Conservation (phyloP, 2,888 invertebrate genomes). For the Tetragonisca angustula region DNA sequence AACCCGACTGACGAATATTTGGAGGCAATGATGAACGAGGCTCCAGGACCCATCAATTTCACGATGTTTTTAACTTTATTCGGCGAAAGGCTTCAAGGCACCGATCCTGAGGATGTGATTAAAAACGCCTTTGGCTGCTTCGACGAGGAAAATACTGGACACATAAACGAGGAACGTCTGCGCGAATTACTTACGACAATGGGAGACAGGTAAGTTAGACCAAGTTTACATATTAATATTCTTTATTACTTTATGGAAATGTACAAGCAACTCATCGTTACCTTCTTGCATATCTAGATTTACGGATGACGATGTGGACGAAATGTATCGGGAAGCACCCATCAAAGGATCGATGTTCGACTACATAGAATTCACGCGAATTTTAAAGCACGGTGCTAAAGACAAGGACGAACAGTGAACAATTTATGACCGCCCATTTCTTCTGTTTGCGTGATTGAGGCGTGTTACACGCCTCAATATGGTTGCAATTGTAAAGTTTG, state of each 20-base stretch:
- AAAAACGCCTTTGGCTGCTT: slow-evolving; percentile 99
- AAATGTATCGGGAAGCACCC: slow-evolving; percentile 99
- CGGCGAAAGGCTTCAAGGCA: slow-evolving; percentile 98
- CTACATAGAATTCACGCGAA: slow-evolving; percentile 99
- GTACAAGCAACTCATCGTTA: neutral
- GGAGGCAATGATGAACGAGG: slow-evolving; percentile 99
- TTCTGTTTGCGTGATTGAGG: slow-evolving; percentile 48
- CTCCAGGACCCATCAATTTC: slow-evolving; percentile 99
- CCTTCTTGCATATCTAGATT: slow-evolving; percentile 83
- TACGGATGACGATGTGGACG: slow-evolving; percentile 99
- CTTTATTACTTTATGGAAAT: neutral
- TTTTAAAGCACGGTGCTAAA: slow-evolving; percentile 99
- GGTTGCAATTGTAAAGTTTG: slow-evolving; percentile 58
- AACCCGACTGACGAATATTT: slow-evolving; percentile 98
- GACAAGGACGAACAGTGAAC: slow-evolving; percentile 96
- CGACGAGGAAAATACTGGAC: slow-evolving; percentile 97
- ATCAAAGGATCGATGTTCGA: slow-evolving; percentile 97
- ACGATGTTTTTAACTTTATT: slow-evolving; percentile 99
- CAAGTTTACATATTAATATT: no score
- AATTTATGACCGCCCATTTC: slow-evolving; percentile 15
- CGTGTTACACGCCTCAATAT: slow-evolving; percentile 19
- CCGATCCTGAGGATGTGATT: slow-evolving; percentile 99
- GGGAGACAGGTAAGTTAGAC: slow-evolving; percentile 91
- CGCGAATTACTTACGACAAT: slow-evolving; percentile 98
- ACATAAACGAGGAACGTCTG: slow-evolving; percentile 96